These are phyloP conservation scores for Cardiocondyla obscurior DNA, from an alignment of 1,140 invertebrate species.

Conservation along the genomic window DNA sequence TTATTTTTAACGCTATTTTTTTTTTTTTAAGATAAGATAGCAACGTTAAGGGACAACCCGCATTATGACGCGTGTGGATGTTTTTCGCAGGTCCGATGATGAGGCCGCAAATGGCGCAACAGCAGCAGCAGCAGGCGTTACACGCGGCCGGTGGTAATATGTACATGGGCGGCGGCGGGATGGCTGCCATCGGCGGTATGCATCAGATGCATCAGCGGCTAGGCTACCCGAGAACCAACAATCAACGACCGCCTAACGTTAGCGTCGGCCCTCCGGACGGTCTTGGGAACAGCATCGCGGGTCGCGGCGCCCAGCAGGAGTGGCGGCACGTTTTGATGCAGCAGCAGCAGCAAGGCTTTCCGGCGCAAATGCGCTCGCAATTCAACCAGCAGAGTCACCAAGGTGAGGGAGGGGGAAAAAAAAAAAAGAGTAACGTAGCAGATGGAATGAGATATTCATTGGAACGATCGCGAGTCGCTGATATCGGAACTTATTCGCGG, in stretches of 20 bases:
- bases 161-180: conserved; percentile 80
- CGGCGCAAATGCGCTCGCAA: conserved; percentile 86
- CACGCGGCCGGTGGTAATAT: conserved; percentile 81
- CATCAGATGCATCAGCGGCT: conserved; percentile 84
- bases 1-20: too few species aligned
- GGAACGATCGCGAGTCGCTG: not conserved
- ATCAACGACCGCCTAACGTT: conserved; percentile 84
- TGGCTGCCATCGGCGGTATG: conserved; percentile 82
- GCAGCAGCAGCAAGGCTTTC: conserved; percentile 87
- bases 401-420: conserved; percentile 78
- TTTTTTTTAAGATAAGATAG: too few species aligned
- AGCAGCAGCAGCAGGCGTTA: conserved; percentile 82
- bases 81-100: conserved; percentile 86
- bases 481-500: not conserved
- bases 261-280: conserved; percentile 83
- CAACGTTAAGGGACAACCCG: not conserved
- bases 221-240: conserved; percentile 83
- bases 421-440: not conserved
- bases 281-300: conserved; percentile 79
- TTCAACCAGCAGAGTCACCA: conserved; percentile 87
- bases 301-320: conserved; percentile 83
- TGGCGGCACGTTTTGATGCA: conserved; percentile 90
- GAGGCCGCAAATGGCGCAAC: conserved; percentile 85
- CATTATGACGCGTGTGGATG: conserved; percentile 6
- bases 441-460: not conserved